Evolutionary conservation across 1,140 invertebrate genomes (phyloP), one percentile per base, ranked within the genome.

Genomic region (Drosophila bipectinata): DNA sequence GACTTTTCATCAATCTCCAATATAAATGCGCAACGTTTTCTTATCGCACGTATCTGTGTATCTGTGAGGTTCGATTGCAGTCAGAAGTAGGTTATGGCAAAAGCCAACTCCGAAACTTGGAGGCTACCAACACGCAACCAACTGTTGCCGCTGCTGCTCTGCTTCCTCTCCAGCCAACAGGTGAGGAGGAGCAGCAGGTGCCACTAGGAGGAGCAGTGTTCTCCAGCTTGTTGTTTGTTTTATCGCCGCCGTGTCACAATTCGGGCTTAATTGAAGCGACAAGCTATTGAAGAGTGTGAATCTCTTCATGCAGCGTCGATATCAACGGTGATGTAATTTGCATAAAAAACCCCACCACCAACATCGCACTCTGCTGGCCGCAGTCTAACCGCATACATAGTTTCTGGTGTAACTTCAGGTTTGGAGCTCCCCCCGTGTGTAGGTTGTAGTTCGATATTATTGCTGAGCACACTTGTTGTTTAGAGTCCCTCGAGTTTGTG

Each of bases 1-100:
- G 81, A 84, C 78, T 77, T 73, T 66, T 28, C 68, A 57, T 58
- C 61, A 63, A 62, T 67, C 66, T 39, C 64, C 48, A 69, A 49
- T 77, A 69, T 72, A 78, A 82, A 85, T 85, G 83, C 82, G 83
- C 82, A 88, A 73, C 78, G 79, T 82, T 88, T 85, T 68, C 82
- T 85, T 85, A 88, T 85, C 82, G 60, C 80, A 51, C 41, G 47
- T 28, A 28, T 28, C 26, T 28, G 26, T 48, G 52, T 67, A 64
- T 52, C 44, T 60, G 45, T 41, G 44, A 62, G 45, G 15, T 32
- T 68, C 9, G 26, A 85, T 77, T 85, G 81, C 81, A 85, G 79
- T 68, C 66, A 80, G 68, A 82, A 82, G 78, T 85, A 75, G 81
- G 83, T 85, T 85, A 85, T 82, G 82, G 82, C 5, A 28, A 28